Evolutionary conservation across 1,140 invertebrate species (phyloP).

Genomic region (Drosophila asahinai): DNA sequence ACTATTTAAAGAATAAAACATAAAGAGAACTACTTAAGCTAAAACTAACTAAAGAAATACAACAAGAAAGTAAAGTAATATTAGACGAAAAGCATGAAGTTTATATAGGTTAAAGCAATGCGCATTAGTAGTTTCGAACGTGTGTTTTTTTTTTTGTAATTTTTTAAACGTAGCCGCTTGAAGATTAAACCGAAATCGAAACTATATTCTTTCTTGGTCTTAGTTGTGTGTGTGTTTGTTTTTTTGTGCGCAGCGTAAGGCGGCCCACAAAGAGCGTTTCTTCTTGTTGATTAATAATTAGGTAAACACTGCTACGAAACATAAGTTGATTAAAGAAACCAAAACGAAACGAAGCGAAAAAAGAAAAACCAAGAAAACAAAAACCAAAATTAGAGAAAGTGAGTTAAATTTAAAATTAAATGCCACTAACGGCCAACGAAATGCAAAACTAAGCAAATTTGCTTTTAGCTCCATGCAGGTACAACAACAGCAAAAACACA

Average conservation of each 20-base stretch:
- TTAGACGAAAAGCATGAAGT: constrained; percentile 41
- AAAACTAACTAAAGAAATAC: constrained; percentile 28
- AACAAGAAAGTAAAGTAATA: constrained; percentile 19
- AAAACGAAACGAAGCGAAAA: not conserved
- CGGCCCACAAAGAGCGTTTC: constrained; percentile 57
- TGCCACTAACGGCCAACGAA: constrained; percentile 45
- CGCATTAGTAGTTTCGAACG: constrained; percentile 65
- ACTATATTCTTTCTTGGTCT: constrained; percentile 30
- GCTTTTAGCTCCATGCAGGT: constrained; percentile 49
- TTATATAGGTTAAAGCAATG: constrained; percentile 62
- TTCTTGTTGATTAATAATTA: constrained; percentile 84
- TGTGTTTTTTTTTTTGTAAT: constrained; percentile 64
- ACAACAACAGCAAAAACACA: constrained; percentile 8
- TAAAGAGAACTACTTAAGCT: constrained; percentile 47
- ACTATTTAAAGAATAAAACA: constrained; percentile 32
- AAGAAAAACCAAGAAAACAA: constrained; percentile 6
- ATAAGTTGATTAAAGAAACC: constrained; percentile 61
- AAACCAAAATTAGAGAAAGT: constrained; percentile 40
- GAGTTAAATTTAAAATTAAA: constrained; percentile 52
- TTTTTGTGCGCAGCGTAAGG: constrained; percentile 28
- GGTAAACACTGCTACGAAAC: constrained; percentile 59
- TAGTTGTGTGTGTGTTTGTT: constrained; percentile 40
- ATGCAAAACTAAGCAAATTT: constrained; percentile 40
- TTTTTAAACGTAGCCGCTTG: constrained; percentile 71
- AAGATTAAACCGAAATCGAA: constrained; percentile 35